These are phyloP conservation scores for Volucella inflata DNA, from an alignment of 2,888 invertebrate species.

Conservation along the genomic window DNA sequence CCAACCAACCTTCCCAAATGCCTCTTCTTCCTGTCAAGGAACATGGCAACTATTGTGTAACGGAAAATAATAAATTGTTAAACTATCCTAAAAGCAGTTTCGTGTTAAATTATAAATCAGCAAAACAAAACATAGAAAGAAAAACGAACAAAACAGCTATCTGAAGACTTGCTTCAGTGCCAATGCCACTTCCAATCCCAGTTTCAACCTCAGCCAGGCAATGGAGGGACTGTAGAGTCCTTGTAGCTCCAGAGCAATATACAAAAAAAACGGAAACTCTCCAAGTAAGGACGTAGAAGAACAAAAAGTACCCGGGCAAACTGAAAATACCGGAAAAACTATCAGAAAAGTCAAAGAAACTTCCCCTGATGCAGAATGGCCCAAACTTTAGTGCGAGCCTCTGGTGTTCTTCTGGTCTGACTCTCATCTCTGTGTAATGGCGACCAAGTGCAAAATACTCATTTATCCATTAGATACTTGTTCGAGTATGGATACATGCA, in stretches of 20 bases:
- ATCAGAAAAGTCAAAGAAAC: conserved; percentile 67
- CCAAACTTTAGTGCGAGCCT: conserved; percentile 42
- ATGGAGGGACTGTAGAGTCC: not conserved
- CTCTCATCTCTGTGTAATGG: conserved; percentile 47
- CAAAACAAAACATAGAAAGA: conserved; percentile 30
- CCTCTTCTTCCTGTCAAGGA: not conserved
- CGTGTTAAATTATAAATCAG: conserved; percentile 72
- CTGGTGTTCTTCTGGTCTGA: conserved; percentile 4
- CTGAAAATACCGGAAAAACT: conserved; percentile 60
- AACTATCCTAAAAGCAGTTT: conserved; percentile 75
- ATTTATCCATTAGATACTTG: conserved; percentile 74
- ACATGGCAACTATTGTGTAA: conserved; percentile 43
- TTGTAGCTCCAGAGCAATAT: conserved; percentile 28
- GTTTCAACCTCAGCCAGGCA: too few relatives aligned
- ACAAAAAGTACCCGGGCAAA: conserved; percentile 41
- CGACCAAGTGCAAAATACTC: conserved; percentile 72
- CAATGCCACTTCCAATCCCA: too few relatives aligned
- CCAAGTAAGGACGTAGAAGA: not conserved
- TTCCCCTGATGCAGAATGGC: conserved; percentile 41
- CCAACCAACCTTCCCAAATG: not conserved
- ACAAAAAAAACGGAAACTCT: not conserved
- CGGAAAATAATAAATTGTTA: conserved; percentile 72
- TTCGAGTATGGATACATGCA: conserved; percentile 65
- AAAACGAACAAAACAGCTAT: conserved; percentile 35
- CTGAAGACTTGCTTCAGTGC: too few relatives aligned